Evolutionary conservation across 2,797 vertebrate genomes (phyloP).

Genomic region (Amphiprion clarkii): DNA sequence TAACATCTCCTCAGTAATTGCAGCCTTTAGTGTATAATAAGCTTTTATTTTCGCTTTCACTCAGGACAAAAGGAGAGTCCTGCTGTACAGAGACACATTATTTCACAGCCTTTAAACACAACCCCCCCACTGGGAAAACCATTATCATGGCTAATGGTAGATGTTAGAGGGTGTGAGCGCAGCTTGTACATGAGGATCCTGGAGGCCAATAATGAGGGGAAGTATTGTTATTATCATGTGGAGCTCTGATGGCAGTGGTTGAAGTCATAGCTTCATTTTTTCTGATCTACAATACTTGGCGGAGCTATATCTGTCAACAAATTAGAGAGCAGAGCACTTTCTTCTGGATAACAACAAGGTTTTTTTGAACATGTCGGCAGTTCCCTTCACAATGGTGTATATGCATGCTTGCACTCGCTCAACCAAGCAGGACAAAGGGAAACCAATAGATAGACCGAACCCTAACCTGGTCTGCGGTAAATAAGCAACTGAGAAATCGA

Average conservation of each 20-base stretch:
- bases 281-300: slow-evolving; percentile 14
- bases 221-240: not conserved
- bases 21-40: slow-evolving; percentile 56
- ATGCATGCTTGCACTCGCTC: not conserved
- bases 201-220: slow-evolving; percentile 29
- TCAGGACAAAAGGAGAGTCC: slow-evolving; percentile 40
- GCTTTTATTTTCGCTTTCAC: slow-evolving; percentile 64
- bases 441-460: not conserved
- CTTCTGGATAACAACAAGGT: not conserved
- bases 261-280: slow-evolving; percentile 10
- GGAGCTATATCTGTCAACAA: slow-evolving; percentile 6
- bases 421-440: slow-evolving; percentile 16
- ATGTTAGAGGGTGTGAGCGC: slow-evolving; percentile 41
- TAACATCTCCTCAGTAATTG: slow-evolving; percentile 57
- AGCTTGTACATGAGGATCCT: slow-evolving; percentile 25
- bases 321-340: slow-evolving; percentile 15
- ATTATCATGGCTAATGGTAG: slow-evolving; percentile 64
- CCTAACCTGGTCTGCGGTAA: not conserved
- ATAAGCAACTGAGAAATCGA: not conserved
- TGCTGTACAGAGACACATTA: slow-evolving; percentile 53
- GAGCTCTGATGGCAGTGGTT: slow-evolving; percentile 15
- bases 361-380: not conserved
- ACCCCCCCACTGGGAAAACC: slow-evolving; percentile 57
- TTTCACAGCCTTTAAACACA: slow-evolving; percentile 62
- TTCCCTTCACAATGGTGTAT: not conserved